phyloP scores from a whole-genome alignment of 2,797 vertebrate genomes.

The Girardinus metallicus region DNA sequence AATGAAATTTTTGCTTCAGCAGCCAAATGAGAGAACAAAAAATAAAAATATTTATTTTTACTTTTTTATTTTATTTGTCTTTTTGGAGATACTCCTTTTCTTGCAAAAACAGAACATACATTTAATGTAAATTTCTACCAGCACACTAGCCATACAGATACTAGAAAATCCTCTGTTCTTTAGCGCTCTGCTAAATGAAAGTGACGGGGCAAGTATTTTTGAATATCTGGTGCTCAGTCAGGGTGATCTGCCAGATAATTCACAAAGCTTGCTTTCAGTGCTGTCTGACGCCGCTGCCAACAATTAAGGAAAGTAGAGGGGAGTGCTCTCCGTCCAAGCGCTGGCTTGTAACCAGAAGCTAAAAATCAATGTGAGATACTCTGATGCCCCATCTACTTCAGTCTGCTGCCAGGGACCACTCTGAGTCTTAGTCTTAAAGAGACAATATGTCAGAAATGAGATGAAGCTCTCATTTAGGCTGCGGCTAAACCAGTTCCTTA shows the following conservation, averaged over 20 bases:
- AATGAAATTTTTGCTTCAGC: not conserved
- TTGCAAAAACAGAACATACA: not conserved
- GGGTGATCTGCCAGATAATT: slow-evolving; percentile 27
- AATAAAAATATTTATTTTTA: not conserved
- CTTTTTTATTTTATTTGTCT: too few species aligned
- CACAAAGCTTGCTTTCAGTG: slow-evolving; percentile 13
- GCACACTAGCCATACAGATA: not conserved
- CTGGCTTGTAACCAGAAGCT: slow-evolving; percentile 32
- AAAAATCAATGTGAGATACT: slow-evolving; percentile 48
- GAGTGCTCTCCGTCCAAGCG: slow-evolving; percentile 16
- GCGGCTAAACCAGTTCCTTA: not conserved
- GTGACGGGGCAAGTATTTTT: not conserved
- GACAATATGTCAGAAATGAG: not conserved
- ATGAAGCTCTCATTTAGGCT: not conserved
- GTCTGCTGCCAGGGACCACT: slow-evolving; percentile 17
- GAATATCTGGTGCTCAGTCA: slow-evolving; percentile 8
- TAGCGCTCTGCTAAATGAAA: slow-evolving; percentile 7
- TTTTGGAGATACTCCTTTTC: not conserved
- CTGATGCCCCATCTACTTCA: slow-evolving; percentile 11
- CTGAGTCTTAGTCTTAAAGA: slow-evolving; percentile 23
- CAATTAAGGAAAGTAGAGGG: slow-evolving; percentile 60
- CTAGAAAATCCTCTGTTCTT: not conserved
- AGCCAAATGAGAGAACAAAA: not conserved
- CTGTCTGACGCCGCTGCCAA: slow-evolving; percentile 38
- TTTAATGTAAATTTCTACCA: not conserved